Conservation (phyloP, 1,140 invertebrate genomes). For the Bemisia tabaci region DNA sequence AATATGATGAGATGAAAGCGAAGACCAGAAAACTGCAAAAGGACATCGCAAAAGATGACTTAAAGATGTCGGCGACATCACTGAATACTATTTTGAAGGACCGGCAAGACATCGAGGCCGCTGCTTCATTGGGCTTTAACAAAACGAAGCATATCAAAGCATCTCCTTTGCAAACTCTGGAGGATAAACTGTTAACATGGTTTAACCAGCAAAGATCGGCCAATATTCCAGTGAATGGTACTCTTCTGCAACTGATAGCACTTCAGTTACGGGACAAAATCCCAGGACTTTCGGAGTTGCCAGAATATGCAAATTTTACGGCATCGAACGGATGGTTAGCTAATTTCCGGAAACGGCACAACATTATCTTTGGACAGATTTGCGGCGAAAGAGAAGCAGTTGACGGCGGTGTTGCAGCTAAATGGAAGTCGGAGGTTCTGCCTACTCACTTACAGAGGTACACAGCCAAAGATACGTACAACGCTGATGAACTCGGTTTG, state of each 20-base stretch:
- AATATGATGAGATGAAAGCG: too few relatives aligned
- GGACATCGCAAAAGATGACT: conserved; percentile 1
- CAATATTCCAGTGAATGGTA: conserved; percentile 3
- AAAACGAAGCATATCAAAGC: conserved; percentile 2
- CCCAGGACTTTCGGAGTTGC: too few relatives aligned
- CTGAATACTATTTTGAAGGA: conserved; percentile 3
- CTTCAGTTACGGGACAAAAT: conserved; percentile 22
- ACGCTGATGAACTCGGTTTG: conserved; percentile 26
- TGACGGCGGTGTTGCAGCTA: conserved; percentile 13
- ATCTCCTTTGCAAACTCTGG: not conserved
- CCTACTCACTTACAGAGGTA: conserved; percentile 23
- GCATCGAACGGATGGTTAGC: conserved; percentile 30
- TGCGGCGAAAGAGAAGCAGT: conserved; percentile 26
- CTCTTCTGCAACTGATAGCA: not conserved
- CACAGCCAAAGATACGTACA: conserved; percentile 13
- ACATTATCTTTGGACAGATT: conserved; percentile 13
- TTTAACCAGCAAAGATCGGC: not conserved
- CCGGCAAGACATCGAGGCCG: conserved; percentile 1
- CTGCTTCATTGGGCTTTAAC: not conserved
- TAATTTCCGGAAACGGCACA: conserved; percentile 26
- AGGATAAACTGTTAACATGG: not conserved
- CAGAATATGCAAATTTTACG: too few relatives aligned
- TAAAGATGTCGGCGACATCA: not conserved
- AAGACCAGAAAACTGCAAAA: conserved; percentile 5
- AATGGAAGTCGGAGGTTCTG: conserved; percentile 16